Evolutionary conservation across 37 sponge, comb jelly and placozoan genomes (phyloP).

Genomic region (Eunapius fragilis): DNA sequence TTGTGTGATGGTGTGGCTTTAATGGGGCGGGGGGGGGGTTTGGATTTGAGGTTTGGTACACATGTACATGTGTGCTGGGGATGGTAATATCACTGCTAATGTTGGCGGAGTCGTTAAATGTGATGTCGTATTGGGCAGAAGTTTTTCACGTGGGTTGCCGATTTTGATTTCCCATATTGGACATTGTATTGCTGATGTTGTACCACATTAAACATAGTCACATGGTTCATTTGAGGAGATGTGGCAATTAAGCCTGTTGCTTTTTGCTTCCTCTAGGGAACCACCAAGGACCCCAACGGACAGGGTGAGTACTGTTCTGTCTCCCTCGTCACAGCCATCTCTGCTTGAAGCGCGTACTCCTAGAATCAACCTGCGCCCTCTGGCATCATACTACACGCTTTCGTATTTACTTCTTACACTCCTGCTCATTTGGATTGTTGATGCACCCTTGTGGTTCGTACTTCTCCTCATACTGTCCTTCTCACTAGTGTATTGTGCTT

Average conservation of each 20-base stretch:
- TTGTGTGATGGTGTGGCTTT: background rate
- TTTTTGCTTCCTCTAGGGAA: background rate
- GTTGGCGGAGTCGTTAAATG: too few relatives aligned
- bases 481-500: background rate
- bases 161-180: too few relatives aligned
- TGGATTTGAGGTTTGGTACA: too few relatives aligned
- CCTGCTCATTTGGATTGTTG: slow-evolving; percentile 22
- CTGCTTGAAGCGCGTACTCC: slow-evolving; percentile 2
- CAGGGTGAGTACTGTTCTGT: background rate
- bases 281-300: slow-evolving; percentile 29
- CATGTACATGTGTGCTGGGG: too few relatives aligned
- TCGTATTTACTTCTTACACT: slow-evolving; percentile 17
- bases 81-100: too few relatives aligned
- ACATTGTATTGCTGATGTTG: too few relatives aligned
- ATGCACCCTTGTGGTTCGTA: slow-evolving; percentile 4
- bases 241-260: too few relatives aligned
- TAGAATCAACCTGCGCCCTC: slow-evolving; percentile 60
- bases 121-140: too few relatives aligned
- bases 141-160: too few relatives aligned
- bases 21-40: too few relatives aligned
- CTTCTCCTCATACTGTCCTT: background rate
- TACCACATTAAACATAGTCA: too few relatives aligned
- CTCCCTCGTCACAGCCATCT: background rate
- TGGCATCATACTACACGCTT: slow-evolving; percentile 76
- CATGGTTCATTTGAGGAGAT: too few relatives aligned